Percentiles rank a stretch among this genome's conserved stretches.
Evolutionary conservation across 2,888 invertebrate genomes (phyloP).

Genomic region (Augochlorella aurata): DNA sequence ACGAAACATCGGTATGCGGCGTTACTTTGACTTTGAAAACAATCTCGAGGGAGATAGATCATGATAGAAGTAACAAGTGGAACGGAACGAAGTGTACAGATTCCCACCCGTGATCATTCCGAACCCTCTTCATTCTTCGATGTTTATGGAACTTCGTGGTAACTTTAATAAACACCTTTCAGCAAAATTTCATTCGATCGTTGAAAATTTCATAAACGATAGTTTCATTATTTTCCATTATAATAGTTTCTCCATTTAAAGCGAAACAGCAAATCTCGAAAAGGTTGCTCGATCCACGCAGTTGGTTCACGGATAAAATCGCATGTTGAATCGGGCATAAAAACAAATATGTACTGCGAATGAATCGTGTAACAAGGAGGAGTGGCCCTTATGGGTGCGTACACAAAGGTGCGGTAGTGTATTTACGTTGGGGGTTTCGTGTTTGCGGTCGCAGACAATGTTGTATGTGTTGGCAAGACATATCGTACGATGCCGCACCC

Average conservation of each 20-base stretch:
- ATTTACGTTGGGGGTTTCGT: constrained; percentile 35
- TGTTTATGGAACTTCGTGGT: neutral
- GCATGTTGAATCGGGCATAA: constrained; percentile 5
- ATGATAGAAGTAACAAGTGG: neutral
- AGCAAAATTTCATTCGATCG: neutral
- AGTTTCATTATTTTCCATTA: neutral
- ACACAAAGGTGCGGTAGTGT: constrained; percentile 33
- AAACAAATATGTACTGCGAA: constrained; percentile 6
- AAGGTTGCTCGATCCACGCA: constrained; percentile 2
- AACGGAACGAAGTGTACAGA: neutral
- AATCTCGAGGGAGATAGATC: neutral
- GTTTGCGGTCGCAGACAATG: constrained; percentile 59
- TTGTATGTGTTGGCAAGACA: constrained; percentile 49
- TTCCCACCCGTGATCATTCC: neutral
- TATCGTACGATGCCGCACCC: constrained; percentile 59
- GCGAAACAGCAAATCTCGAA: neutral
- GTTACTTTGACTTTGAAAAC: neutral
- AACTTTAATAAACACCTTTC: neutral
- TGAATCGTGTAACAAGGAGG: constrained; percentile 39
- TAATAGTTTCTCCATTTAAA: neutral
- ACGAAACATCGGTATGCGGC: neutral
- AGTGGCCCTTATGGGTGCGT: constrained; percentile 47
- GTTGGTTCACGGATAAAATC: constrained; percentile 8
- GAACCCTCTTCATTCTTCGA: neutral
- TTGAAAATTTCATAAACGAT: neutral